Conservation (phyloP, 2,797 vertebrate genomes). For the Diplodus puntazzo region DNA sequence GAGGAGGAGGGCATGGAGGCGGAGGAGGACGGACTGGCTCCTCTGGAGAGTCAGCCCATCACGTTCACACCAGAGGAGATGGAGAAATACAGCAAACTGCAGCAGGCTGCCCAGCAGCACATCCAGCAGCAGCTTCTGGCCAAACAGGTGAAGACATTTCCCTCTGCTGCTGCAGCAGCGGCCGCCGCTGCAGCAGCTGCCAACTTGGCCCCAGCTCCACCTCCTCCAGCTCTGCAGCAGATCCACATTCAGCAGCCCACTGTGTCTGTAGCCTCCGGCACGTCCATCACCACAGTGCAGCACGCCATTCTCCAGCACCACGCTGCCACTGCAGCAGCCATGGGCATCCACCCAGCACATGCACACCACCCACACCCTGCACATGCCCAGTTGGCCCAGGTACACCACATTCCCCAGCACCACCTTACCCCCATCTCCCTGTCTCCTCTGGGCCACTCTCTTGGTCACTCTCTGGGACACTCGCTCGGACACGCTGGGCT, state of each 20-base stretch:
- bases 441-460: conserved; percentile 92
- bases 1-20: conserved; percentile 89
- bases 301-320: conserved; percentile 98
- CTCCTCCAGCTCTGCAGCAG: conserved; percentile 90
- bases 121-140: conserved; percentile 98
- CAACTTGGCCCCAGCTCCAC: conserved; percentile 81
- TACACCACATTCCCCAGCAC: conserved; percentile 97
- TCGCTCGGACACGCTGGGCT: conserved; percentile 92
- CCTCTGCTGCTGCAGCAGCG: conserved; percentile 86
- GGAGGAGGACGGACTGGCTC: conserved; percentile 91
- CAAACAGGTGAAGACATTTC: conserved; percentile 97
- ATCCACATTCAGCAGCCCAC: conserved; percentile 98
- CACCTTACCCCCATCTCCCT: conserved; percentile 95
- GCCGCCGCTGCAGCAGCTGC: conserved; percentile 85
- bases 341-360: conserved; percentile 91
- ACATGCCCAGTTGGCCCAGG: conserved; percentile 94
- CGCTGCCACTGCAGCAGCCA: conserved; percentile 90
- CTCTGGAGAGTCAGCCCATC: conserved; percentile 97
- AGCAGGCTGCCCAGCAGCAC: conserved; percentile 98
- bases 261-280: conserved; percentile 88
- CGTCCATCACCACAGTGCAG: conserved; percentile 95
- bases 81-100: conserved; percentile 99
- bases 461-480: conserved; percentile 94
- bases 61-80: conserved; percentile 99
- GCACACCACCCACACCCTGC: conserved; percentile 91